Percentiles rank a stretch among this genome's conserved stretches.
These are phyloP conservation scores for Scyliorhinus canicula DNA, from an alignment of 2,797 vertebrate genomes.

Conservation along the genomic window DNA sequence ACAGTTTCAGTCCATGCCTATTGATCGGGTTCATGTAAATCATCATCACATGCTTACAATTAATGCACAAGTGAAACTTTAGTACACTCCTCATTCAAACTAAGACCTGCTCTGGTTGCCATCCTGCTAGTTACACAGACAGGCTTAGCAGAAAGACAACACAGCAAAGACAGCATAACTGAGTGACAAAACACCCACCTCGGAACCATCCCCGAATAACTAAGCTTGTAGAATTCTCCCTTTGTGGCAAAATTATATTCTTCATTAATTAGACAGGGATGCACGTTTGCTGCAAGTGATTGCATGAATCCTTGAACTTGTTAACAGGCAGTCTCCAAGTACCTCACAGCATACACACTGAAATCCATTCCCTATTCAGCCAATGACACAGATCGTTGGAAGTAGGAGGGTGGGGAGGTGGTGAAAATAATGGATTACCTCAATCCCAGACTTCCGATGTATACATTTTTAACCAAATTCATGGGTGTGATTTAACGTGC, in stretches of 20 bases:
- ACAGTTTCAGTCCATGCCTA: too few relatives aligned
- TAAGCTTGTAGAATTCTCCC: not conserved
- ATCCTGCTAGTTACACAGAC: not conserved
- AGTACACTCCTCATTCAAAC: not conserved
- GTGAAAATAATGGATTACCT: not conserved
- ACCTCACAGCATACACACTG: not conserved
- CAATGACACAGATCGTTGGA: not conserved
- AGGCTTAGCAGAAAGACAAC: not conserved
- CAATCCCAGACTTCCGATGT: not conserved
- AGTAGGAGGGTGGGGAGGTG: not conserved
- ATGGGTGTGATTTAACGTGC: too few relatives aligned
- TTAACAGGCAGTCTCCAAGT: not conserved
- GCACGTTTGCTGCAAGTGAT: not conserved
- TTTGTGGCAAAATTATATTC: not conserved
- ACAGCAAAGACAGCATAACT: not conserved
- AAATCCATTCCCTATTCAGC: not conserved
- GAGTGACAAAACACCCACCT: too few relatives aligned
- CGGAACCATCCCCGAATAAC: not conserved
- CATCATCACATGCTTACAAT: not conserved
- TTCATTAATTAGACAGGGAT: not conserved
- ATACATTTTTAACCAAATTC: not conserved
- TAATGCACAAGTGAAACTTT: not conserved
- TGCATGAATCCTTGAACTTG: not conserved
- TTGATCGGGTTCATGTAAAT: not conserved
- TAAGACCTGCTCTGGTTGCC: not conserved